Evolutionary conservation across 2,113 vertebrate species (phyloP).

Genomic region (Podiceps cristatus): DNA sequence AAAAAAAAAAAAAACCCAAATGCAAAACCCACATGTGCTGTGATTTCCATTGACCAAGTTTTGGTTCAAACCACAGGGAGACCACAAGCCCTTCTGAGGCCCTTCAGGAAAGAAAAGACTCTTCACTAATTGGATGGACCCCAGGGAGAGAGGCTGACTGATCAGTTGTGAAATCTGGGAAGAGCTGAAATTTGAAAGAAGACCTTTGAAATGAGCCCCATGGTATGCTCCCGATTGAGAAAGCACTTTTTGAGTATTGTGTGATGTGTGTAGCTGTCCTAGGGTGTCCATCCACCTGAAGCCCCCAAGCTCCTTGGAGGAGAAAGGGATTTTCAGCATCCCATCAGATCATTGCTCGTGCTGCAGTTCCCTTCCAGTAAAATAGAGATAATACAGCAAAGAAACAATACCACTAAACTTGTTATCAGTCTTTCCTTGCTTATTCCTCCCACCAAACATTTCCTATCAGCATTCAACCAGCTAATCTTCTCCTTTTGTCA

Average conservation of each 20-base stretch:
- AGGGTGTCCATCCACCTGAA: background rate
- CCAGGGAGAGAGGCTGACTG: background rate
- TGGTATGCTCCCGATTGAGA: accelerated
- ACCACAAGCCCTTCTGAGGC: background rate
- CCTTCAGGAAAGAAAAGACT: background rate
- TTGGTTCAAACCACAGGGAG: background rate
- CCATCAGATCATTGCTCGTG: background rate
- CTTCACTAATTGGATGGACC: background rate
- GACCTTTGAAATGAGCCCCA: background rate
- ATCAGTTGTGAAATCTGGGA: background rate
- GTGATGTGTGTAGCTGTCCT: background rate
- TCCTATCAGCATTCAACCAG: slow-evolving; percentile 43
- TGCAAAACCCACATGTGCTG: background rate
- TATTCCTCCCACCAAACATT: slow-evolving; percentile 57
- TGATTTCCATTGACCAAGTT: background rate
- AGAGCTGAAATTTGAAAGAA: background rate
- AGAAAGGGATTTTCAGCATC: background rate
- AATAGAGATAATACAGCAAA: background rate
- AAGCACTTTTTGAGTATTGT: accelerated
- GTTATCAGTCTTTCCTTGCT: slow-evolving; percentile 8
- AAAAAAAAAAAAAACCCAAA: background rate
- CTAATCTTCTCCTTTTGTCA: slow-evolving; percentile 69
- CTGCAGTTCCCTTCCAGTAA: background rate
- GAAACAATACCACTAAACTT: slow-evolving; percentile 5
- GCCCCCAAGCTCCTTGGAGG: accelerated